phyloP scores from a whole-genome alignment of 1,140 invertebrate species.

The Odontomachus brunneus region DNA sequence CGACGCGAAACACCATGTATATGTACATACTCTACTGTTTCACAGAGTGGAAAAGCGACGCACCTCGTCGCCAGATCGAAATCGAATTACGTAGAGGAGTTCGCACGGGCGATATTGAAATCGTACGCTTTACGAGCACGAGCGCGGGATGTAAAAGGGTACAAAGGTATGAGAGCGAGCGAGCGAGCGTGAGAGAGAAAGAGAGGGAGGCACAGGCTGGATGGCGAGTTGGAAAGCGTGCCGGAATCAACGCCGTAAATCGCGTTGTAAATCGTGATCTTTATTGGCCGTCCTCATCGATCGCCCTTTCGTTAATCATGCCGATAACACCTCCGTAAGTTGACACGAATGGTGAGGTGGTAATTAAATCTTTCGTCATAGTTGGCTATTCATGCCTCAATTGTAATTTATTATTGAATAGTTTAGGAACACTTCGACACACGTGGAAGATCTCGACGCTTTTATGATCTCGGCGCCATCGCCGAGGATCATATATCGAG shows the following conservation, averaged over 20 bases:
- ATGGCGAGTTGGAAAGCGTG: constrained; percentile 8
- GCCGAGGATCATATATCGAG: too few species aligned
- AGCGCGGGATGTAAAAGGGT: neutral
- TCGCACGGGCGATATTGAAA: constrained; percentile 44
- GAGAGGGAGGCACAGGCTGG: neutral
- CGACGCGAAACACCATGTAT: too few species aligned
- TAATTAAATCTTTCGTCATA: constrained; percentile 23
- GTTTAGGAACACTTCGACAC: too few species aligned
- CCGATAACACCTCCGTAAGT: constrained; percentile 5
- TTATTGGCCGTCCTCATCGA: constrained; percentile 15
- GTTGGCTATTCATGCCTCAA: too few species aligned
- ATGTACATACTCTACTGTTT: constrained; percentile 8
- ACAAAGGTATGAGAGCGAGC: neutral
- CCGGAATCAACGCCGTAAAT: neutral
- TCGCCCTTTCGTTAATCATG: constrained; percentile 22
- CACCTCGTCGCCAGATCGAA: constrained; percentile 23
- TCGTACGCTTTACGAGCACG: constrained; percentile 27
- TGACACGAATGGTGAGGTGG: constrained; percentile 12
- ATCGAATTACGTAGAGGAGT: constrained; percentile 44
- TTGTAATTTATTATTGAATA: too few species aligned
- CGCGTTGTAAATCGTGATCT: constrained; percentile 38
- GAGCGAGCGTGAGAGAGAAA: neutral
- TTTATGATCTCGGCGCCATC: too few species aligned
- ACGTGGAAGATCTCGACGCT: too few species aligned
- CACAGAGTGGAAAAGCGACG: constrained; percentile 23